A percentile compares a stretch with the other conserved stretches of the same genome.
phyloP scores from a whole-genome alignment of 2,113 vertebrate species.

The Erinaceus europaeus region DNA sequence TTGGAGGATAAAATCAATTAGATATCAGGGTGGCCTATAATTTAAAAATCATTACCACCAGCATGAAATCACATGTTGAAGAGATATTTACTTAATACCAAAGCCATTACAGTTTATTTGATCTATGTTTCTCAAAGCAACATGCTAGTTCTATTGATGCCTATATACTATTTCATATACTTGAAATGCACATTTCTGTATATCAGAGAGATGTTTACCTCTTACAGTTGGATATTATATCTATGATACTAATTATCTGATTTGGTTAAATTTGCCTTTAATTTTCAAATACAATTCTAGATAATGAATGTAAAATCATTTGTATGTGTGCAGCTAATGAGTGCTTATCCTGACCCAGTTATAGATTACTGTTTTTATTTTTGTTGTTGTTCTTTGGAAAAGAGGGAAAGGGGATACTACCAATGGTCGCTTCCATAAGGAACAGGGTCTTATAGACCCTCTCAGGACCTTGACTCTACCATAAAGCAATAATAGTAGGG shows the following conservation, averaged over 20 bases:
- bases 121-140: background rate
- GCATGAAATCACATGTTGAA: background rate
- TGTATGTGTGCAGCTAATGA: no score
- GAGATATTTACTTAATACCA: background rate
- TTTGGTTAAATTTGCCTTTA: background rate
- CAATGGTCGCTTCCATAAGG: no score
- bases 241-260: background rate
- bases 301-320: no score
- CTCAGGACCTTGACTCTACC: no score
- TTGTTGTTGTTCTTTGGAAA: no score
- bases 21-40: background rate
- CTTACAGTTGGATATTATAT: background rate
- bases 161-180: background rate
- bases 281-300: no score
- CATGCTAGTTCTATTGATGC: background rate
- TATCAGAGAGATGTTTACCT: background rate
- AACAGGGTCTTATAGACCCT: no score
- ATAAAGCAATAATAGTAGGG: no score
- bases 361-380: no score
- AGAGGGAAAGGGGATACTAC: no score
- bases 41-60: background rate
- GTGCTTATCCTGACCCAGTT: no score
- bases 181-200: background rate
- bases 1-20: background rate
- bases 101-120: background rate